These are phyloP conservation scores for Acleris holmiana DNA, from an alignment of 2,888 invertebrate genomes.

Conservation along the genomic window DNA sequence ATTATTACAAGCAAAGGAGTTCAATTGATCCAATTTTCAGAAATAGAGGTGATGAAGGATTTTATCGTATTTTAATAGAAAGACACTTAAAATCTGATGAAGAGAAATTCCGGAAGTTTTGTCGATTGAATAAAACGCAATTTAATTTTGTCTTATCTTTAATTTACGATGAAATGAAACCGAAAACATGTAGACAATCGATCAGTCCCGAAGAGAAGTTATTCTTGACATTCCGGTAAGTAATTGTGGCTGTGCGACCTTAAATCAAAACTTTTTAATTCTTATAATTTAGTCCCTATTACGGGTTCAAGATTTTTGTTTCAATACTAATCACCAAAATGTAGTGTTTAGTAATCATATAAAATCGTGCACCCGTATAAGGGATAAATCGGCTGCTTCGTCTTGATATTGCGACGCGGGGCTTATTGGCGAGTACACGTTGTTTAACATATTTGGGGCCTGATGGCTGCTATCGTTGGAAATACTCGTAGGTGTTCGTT, in stretches of 20 bases:
- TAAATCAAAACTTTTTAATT: too few relatives aligned
- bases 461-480: not conserved
- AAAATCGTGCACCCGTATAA: not conserved
- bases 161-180: constrained; percentile 4
- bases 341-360: not conserved
- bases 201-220: constrained; percentile 7
- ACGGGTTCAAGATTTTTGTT: too few relatives aligned
- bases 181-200: constrained; percentile 4
- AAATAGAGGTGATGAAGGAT: not conserved
- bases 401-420: too few relatives aligned
- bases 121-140: constrained; percentile 10
- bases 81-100: constrained; percentile 4
- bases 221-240: not conserved
- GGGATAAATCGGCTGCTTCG: not conserved
- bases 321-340: too few relatives aligned
- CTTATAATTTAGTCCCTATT: too few relatives aligned
- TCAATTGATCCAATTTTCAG: not conserved
- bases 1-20: not conserved
- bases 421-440: too few relatives aligned
- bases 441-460: not conserved
- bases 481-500: not conserved
- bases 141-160: constrained; percentile 10
- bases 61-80: constrained; percentile 2
- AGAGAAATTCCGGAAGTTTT: constrained; percentile 8
- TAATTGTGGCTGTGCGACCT: too few relatives aligned